phyloP scores from a whole-genome alignment of 2,797 vertebrate genomes.

The Miichthys miiuy region DNA sequence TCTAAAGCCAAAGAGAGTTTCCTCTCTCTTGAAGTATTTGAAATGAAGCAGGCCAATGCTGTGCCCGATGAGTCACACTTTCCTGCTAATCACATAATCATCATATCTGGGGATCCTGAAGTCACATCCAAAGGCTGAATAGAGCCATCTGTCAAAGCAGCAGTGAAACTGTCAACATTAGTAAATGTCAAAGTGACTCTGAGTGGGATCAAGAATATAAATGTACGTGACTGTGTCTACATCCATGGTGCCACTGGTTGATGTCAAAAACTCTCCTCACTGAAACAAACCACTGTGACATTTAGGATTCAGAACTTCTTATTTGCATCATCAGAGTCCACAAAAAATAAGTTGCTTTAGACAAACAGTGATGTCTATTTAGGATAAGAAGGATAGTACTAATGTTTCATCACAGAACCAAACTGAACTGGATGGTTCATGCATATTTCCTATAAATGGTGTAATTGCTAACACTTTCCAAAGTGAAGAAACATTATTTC shows the following conservation, averaged over 20 bases:
- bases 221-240: neutral
- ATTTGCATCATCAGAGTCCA: neutral
- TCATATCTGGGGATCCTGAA: constrained; percentile 4
- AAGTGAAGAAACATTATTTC: neutral
- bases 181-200: constrained; percentile 16
- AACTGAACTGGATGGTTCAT: neutral
- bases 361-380: neutral
- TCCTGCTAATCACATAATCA: constrained; percentile 16
- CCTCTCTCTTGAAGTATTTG: neutral
- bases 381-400: neutral
- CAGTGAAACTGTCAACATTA: constrained; percentile 22
- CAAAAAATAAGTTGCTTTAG: neutral
- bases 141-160: constrained; percentile 19
- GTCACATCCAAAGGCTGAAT: constrained; percentile 21
- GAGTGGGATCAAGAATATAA: constrained; percentile 5
- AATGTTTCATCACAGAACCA: neutral
- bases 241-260: neutral
- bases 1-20: neutral
- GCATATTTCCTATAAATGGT: neutral
- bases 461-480: neutral
- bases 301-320: too few relatives aligned
- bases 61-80: neutral
- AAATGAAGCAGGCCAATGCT: neutral
- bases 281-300: neutral
- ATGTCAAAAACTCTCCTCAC: neutral